Base-by-base conservation (phyloP, 2,113 vertebrate genomes). In the Cyanistes caeruleus region DNA sequence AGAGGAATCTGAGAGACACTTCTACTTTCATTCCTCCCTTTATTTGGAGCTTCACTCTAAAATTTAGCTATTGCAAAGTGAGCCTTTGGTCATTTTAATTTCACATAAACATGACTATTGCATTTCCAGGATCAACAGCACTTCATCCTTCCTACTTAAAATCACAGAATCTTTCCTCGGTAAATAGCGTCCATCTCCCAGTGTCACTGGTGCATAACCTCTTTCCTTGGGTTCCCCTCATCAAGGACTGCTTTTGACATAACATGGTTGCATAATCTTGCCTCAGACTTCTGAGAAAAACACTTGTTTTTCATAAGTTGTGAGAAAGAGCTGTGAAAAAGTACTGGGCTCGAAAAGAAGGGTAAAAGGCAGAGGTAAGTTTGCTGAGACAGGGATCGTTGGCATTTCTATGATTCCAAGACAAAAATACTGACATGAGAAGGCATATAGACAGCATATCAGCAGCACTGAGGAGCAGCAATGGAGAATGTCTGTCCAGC, bases 241-340 rank as follows among this genome's bases (percentile, higher is more conserved):
- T 65, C 63, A 79, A 64, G 30, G 41, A 65, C 33, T 56, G 39
- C 17, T 84, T 94, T 82, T 20, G 5, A 43, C 64, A 63, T 16
- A 62, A 75, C 21, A 37, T 49, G 27, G 43, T 93, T 95, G 80
- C 64, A 28, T 90, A 92, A 95, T 64, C 89, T 92, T 78, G 60
- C 24, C 22, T 81, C 48, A 89, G 56, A 90, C 48, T 70, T 89
- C 52, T 39, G 44, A 81, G 30, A 72, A 87, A 93, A 84, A 94
- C 27, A 35, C 8, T 59, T 59, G 90, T 72, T 39, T 39, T 39
- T 39, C 37, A 39, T 39, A 39, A 39, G 15, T 52, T 87, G 56
- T 92, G 80, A 93, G 89, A 81, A 72, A 59, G 72, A 92, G 33
- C 73, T 92, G 86, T 90, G 76, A 90, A 89, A 90, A 95, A 92